phyloP scores from a whole-genome alignment of 2,113 vertebrate genomes.

The Felis chaus region DNA sequence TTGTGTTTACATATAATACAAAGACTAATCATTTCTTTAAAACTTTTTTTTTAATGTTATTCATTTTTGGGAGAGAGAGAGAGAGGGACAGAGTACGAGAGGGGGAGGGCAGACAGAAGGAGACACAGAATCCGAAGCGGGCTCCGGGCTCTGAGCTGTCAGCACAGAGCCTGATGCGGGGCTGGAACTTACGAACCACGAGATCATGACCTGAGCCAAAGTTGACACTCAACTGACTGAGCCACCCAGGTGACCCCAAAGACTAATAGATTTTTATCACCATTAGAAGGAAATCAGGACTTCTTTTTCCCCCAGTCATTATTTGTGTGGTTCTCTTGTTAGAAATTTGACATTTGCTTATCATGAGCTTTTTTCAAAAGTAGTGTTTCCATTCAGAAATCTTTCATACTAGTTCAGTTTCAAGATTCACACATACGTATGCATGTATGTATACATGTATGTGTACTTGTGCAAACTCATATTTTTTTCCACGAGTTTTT shows the following conservation, averaged over 20 bases:
- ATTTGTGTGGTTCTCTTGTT: background rate
- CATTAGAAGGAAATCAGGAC: background rate
- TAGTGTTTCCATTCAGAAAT: slow-evolving; percentile 43
- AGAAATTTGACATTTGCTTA: slow-evolving; percentile 29
- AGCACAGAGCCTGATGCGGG: too few species aligned
- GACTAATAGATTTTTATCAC: background rate
- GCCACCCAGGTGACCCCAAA: background rate
- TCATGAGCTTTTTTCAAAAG: background rate
- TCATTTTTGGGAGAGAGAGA: too few species aligned
- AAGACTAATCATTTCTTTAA: slow-evolving; percentile 12
- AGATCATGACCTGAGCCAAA: too few species aligned
- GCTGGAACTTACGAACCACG: too few species aligned
- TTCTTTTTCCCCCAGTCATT: background rate
- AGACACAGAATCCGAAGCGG: too few species aligned
- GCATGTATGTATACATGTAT: background rate
- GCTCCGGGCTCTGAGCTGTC: too few species aligned
- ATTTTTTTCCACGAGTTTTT: background rate
- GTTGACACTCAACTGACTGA: too few species aligned
- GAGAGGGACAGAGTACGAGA: too few species aligned
- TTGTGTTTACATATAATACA: background rate
- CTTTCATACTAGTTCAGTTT: slow-evolving; percentile 39
- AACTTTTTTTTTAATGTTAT: too few species aligned
- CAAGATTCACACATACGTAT: background rate
- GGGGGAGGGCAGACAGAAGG: too few species aligned
- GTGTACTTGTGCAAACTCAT: background rate